phyloP scores from a whole-genome alignment of 2,797 vertebrate species.

The Microctenopoma steveboyesi region DNA sequence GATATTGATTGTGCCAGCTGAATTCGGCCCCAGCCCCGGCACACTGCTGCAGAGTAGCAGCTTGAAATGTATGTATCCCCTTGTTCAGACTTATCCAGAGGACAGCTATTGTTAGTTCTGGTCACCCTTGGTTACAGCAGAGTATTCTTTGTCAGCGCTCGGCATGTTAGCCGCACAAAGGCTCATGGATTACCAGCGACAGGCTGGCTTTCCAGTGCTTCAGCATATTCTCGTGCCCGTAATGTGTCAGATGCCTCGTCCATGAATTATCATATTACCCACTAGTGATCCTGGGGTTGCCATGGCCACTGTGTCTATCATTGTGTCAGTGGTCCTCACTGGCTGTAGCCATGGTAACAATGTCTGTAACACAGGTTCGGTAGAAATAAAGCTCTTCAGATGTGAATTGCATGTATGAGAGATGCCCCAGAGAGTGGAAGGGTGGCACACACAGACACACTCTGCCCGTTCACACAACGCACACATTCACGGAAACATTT shows the following conservation, averaged over 20 bases:
- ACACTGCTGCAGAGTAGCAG: slow-evolving; percentile 34
- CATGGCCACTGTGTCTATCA: slow-evolving; percentile 82
- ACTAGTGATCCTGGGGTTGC: slow-evolving; percentile 79
- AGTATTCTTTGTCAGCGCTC: slow-evolving; percentile 68
- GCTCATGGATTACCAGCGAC: slow-evolving; percentile 58
- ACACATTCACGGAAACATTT: slow-evolving; percentile 27
- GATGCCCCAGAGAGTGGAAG: slow-evolving; percentile 50
- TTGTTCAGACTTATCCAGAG: slow-evolving; percentile 63
- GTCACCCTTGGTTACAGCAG: slow-evolving; percentile 75
- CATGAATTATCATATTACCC: slow-evolving; percentile 81
- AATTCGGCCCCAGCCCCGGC: slow-evolving; percentile 42
- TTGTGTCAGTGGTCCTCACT: slow-evolving; percentile 81
- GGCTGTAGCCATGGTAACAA: slow-evolving; percentile 82
- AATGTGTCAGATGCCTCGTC: slow-evolving; percentile 71
- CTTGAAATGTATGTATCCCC: slow-evolving; percentile 56
- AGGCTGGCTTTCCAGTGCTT: slow-evolving; percentile 48
- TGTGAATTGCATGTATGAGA: slow-evolving; percentile 66
- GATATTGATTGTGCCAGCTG: slow-evolving; percentile 60
- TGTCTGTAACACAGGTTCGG: slow-evolving; percentile 74
- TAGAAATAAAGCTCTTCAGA: slow-evolving; percentile 78
- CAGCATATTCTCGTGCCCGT: slow-evolving; percentile 68
- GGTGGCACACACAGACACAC: slow-evolving; percentile 10
- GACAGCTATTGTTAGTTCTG: slow-evolving; percentile 69
- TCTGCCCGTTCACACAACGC: neutral
- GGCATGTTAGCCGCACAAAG: slow-evolving; percentile 54